phyloP scores from a whole-genome alignment of 2,113 vertebrate genomes.

The Mobula birostris region DNA sequence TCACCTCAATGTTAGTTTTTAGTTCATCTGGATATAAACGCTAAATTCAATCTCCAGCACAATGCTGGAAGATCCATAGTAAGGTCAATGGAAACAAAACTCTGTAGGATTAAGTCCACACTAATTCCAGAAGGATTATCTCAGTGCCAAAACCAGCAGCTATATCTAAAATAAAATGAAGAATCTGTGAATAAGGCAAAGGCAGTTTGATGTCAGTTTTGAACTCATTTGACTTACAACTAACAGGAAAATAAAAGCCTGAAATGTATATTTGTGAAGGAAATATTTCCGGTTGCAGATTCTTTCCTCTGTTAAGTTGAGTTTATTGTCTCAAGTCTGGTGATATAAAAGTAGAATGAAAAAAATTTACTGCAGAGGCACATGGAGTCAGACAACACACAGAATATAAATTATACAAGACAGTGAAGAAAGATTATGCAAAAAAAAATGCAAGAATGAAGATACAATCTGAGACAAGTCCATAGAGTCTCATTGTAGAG shows the following conservation, averaged over 20 bases:
- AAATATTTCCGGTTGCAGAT: neutral
- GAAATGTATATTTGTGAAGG: neutral
- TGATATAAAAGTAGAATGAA: too few relatives aligned
- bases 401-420: too few relatives aligned
- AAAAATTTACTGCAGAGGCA: too few relatives aligned
- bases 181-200: neutral
- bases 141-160: neutral
- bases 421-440: too few relatives aligned
- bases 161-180: neutral
- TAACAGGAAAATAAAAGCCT: neutral
- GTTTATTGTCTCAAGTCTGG: too few relatives aligned
- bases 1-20: neutral
- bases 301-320: neutral
- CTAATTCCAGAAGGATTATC: neutral
- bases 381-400: too few relatives aligned
- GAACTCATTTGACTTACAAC: neutral
- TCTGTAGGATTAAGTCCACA: neutral
- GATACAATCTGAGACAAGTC: too few relatives aligned
- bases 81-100: too few relatives aligned
- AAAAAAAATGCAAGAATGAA: too few relatives aligned
- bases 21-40: too few relatives aligned
- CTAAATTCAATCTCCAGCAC: neutral
- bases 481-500: too few relatives aligned
- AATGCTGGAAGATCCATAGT: neutral
- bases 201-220: neutral